phyloP scores from a whole-genome alignment of 1,140 invertebrate genomes.

The Micrasema longulum region DNA sequence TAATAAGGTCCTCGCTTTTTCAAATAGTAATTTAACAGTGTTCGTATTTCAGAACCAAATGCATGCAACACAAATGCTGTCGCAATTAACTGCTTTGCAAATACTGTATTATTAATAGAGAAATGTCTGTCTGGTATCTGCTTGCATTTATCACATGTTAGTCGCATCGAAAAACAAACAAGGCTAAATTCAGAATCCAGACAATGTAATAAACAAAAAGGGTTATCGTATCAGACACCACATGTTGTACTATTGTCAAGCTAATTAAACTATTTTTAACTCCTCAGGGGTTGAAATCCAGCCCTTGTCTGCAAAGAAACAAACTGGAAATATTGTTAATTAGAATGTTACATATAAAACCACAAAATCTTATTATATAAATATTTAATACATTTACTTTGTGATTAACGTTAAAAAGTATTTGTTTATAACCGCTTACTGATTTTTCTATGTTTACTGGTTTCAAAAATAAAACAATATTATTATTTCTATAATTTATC shows the following conservation, averaged over 20 bases:
- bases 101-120: slow-evolving; percentile 20
- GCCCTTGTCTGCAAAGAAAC: background rate
- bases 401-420: background rate
- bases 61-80: background rate
- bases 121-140: slow-evolving; percentile 16
- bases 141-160: slow-evolving; percentile 6
- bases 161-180: slow-evolving; percentile 1
- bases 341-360: background rate
- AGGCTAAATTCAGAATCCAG: too few relatives aligned
- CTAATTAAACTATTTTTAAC: slow-evolving; percentile 32
- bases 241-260: slow-evolving; percentile 21
- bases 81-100: background rate
- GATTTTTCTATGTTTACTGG: too few relatives aligned
- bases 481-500: background rate
- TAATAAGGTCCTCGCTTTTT: background rate
- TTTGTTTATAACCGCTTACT: too few relatives aligned
- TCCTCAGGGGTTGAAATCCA: too few relatives aligned
- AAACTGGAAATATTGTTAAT: background rate
- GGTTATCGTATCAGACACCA: slow-evolving; percentile 22
- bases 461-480: background rate
- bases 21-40: background rate
- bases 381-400: background rate
- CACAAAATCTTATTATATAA: background rate
- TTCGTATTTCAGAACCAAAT: background rate
- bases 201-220: slow-evolving; percentile 27